phyloP scores from a whole-genome alignment of 2,797 vertebrate genomes.

The Alfaro cultratus region DNA sequence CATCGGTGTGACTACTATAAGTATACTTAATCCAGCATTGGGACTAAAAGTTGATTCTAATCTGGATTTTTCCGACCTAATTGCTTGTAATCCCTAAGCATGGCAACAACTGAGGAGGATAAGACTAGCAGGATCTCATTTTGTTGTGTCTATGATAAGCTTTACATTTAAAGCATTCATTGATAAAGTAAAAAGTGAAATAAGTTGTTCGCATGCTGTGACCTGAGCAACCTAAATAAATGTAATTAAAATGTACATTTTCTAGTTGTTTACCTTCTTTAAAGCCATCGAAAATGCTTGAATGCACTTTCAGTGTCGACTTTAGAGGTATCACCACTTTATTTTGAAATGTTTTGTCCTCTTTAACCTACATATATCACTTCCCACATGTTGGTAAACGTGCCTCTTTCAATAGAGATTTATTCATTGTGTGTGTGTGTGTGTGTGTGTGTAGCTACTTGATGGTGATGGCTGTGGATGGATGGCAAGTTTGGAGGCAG shows the following conservation, averaged over 20 bases:
- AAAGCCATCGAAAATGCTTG: background rate
- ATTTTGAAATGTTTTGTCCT: background rate
- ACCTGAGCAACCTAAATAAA: slow-evolving; percentile 27
- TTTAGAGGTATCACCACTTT: background rate
- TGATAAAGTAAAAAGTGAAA: slow-evolving; percentile 36
- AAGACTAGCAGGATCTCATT: slow-evolving; percentile 6
- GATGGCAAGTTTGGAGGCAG: slow-evolving; percentile 43
- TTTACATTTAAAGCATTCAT: slow-evolving; percentile 16
- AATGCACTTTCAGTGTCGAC: background rate
- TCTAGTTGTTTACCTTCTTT: background rate
- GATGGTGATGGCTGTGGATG: slow-evolving; percentile 23
- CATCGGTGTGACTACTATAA: slow-evolving; percentile 29
- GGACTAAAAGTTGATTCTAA: slow-evolving; percentile 36
- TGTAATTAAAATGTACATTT: background rate
- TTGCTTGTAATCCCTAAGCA: slow-evolving; percentile 39
- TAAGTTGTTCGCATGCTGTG: slow-evolving; percentile 22
- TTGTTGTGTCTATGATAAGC: background rate
- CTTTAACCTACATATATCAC: background rate
- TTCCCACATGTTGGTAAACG: background rate
- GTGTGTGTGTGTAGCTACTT: background rate
- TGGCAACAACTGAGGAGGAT: slow-evolving; percentile 26
- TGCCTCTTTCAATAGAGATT: background rate
- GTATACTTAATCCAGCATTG: slow-evolving; percentile 28
- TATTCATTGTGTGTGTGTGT: background rate
- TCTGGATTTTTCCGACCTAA: slow-evolving; percentile 45